phyloP scores from a whole-genome alignment of 2,113 vertebrate species.

The Microcebus griseorufus region DNA sequence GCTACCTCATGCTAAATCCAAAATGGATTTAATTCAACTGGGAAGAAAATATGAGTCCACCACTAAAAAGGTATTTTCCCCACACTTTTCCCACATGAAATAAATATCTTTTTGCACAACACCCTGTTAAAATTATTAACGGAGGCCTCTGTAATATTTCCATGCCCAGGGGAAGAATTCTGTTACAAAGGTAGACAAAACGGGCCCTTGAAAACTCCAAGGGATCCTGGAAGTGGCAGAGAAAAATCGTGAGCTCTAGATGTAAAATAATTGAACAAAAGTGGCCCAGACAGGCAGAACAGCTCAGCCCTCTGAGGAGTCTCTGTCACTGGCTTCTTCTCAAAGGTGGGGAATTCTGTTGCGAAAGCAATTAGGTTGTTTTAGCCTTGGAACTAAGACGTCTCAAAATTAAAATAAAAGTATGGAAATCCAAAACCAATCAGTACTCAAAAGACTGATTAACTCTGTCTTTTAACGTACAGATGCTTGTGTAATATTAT shows the following conservation, averaged over 20 bases:
- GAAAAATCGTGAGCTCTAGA: constrained; percentile 8
- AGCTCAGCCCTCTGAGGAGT: not conserved
- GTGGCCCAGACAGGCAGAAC: not conserved
- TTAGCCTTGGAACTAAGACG: constrained; percentile 30
- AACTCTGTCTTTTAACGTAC: constrained; percentile 61
- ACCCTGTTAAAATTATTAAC: constrained; percentile 57
- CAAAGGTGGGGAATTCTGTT: constrained; percentile 54
- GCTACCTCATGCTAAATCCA: not conserved
- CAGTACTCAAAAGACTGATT: constrained; percentile 57
- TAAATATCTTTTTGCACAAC: constrained; percentile 54
- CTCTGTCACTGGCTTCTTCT: not conserved
- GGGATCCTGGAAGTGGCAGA: constrained; percentile 3
- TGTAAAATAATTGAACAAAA: constrained; percentile 53
- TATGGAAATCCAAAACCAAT: constrained; percentile 73
- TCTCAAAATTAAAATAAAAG: constrained; percentile 67
- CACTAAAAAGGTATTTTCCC: constrained; percentile 31
- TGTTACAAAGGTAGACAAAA: constrained; percentile 54
- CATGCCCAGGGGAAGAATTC: constrained; percentile 64
- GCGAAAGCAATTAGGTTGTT: constrained; percentile 55
- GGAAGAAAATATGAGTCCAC: constrained; percentile 48
- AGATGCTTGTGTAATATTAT: constrained; percentile 57
- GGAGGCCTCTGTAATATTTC: constrained; percentile 40
- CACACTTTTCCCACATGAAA: not conserved
- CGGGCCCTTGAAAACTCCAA: constrained; percentile 36
- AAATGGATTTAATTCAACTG: constrained; percentile 39